phyloP scores from a whole-genome alignment of 2,888 invertebrate species.

The Polyommatus icarus region DNA sequence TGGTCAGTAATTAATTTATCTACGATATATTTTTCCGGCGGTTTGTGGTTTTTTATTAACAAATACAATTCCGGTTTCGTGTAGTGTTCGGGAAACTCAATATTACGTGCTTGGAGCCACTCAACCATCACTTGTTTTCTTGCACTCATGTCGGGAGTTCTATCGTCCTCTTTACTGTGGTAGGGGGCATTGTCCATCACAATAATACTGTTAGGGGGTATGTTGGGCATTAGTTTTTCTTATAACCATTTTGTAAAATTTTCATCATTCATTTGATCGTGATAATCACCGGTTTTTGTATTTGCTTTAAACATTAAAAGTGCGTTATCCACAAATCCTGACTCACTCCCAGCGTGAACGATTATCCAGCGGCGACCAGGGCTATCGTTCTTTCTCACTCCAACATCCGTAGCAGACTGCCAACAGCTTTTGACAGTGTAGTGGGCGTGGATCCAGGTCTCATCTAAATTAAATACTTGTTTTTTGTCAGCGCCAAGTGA shows the following conservation, averaged over 20 bases:
- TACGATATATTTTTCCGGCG: conserved; percentile 44
- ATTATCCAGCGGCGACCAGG: conserved; percentile 38
- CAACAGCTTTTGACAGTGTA: conserved; percentile 40
- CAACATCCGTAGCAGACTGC: conserved; percentile 35
- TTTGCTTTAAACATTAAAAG: conserved; percentile 30
- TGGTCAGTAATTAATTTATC: conserved; percentile 47
- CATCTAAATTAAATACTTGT: conserved; percentile 20
- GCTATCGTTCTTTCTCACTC: conserved; percentile 39
- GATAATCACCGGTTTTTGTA: conserved; percentile 37
- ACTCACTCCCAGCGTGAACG: conserved; percentile 38
- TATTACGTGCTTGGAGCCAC: conserved; percentile 43
- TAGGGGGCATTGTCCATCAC: conserved; percentile 37
- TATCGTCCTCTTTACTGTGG: conserved; percentile 28
- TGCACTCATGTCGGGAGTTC: conserved; percentile 25
- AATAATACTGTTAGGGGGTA: conserved; percentile 33
- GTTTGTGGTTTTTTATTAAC: conserved; percentile 40
- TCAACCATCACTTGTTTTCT: conserved; percentile 39
- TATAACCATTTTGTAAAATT: conserved; percentile 39
- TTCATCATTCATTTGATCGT: conserved; percentile 36
- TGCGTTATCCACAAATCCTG: conserved; percentile 30
- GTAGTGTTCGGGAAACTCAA: conserved; percentile 41
- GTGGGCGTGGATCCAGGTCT: conserved; percentile 30
- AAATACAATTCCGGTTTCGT: conserved; percentile 43
- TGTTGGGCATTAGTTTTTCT: conserved; percentile 39
- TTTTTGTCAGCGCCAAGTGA: conserved; percentile 37